Base-by-base conservation (phyloP, 2,888 invertebrate species). In the Pachymerium ferrugineum region DNA sequence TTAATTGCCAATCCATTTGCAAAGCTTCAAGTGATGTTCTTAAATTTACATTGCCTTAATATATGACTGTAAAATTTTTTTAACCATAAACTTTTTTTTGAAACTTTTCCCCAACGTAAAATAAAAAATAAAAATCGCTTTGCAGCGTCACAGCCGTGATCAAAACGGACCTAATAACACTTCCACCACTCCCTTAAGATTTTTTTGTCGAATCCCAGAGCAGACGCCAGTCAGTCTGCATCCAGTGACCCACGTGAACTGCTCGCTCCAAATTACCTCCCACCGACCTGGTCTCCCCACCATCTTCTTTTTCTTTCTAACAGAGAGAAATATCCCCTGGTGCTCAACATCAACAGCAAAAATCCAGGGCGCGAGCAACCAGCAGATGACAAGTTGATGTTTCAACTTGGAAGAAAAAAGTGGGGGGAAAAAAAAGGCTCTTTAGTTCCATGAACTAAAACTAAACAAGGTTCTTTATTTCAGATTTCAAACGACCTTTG, bases 231-330 rank as follows among this genome's bases (percentile, higher is more conserved):
- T 38, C 35, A 71, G 71, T 71, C 71, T 71, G 42, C 38, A 35
- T 33, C 38, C 71, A 71, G 33, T 71, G 71, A 71, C 71, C 71
- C 71, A 71, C 71, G 71, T 71, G 71, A 71, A 31, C 71, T 38
- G 28, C 33, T 33, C 25, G 71, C 38, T 71, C 71, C 71, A 71
- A 71, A 71, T 71, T 71, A 71, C 71, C 38, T 38, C 33, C 35
- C 28, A 71, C 69, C 71, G 71, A 71, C 71, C 71, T 38, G 35
- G 71, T 71, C 71, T 19, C 71, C 71, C 71, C 35, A 3, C 38
- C 38, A 71, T 62, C 62, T 62, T 62, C 62, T 62, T 62, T n/a
- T 62, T 62, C 62, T n/a, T 62, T 62, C 62, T 62, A 62, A 62
- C 62, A 62, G 62, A 62, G n/a, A n/a, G 62, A 62, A 62, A 62